phyloP scores from a whole-genome alignment of 1,140 invertebrate genomes.

The Leucophenga varia region DNA sequence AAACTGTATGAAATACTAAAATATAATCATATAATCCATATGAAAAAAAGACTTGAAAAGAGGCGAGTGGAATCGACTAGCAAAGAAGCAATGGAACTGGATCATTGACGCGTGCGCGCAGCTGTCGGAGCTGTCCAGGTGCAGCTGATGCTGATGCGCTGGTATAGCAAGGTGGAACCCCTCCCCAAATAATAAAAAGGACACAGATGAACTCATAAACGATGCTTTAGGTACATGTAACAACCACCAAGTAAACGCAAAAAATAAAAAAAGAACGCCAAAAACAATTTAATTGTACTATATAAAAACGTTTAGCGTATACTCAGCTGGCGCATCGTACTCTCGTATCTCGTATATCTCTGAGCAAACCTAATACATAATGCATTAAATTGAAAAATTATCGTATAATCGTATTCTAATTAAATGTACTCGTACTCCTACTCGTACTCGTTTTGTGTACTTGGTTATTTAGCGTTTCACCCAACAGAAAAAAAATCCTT shows the following conservation, averaged over 20 bases:
- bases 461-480: too few relatives aligned
- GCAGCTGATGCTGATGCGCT: constrained; percentile 5
- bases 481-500: constrained; percentile 14
- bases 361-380: constrained; percentile 40
- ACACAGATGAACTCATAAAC: too few relatives aligned
- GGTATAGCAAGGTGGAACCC: constrained; percentile 19
- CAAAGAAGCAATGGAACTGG: constrained; percentile 9
- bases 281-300: too few relatives aligned
- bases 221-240: too few relatives aligned
- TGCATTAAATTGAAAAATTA: too few relatives aligned
- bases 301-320: too few relatives aligned
- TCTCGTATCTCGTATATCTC: constrained; percentile 45
- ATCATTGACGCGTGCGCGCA: constrained; percentile 19
- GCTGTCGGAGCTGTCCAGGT: constrained; percentile 1
- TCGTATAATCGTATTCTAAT: constrained; percentile 31
- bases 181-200: too few relatives aligned
- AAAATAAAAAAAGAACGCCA: constrained; percentile 14
- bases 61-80: not conserved
- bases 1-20: constrained; percentile 13
- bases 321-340: too few relatives aligned
- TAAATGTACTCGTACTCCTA: constrained; percentile 33
- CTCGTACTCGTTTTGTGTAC: too few relatives aligned
- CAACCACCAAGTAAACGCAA: too few relatives aligned
- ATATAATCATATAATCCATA: constrained; percentile 17
- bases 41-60: constrained; percentile 9